These are phyloP conservation scores for Anagrus nilaparvatae DNA, from an alignment of 1,140 invertebrate species.

Conservation along the genomic window DNA sequence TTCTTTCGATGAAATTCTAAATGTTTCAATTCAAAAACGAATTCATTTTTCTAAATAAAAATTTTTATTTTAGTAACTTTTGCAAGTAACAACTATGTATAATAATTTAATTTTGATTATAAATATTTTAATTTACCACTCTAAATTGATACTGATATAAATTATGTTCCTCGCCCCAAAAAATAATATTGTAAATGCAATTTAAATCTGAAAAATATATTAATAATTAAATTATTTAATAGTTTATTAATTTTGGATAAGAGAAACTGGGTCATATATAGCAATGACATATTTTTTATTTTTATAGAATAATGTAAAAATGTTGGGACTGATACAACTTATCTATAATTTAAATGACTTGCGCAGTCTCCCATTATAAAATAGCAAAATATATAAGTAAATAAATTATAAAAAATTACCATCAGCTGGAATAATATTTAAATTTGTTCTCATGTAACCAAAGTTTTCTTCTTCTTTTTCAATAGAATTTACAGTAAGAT, in stretches of 20 bases:
- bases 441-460: not conserved
- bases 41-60: conserved; percentile 16
- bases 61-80: no score
- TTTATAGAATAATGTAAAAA: conserved; percentile 6
- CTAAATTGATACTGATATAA: conserved; percentile 17
- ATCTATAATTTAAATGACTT: no score
- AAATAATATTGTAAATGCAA: conserved; percentile 30
- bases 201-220: conserved; percentile 25
- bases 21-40: conserved; percentile 15
- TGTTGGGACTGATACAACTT: no score
- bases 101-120: not conserved
- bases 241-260: no score
- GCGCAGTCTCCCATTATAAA: no score
- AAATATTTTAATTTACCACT: conserved; percentile 19
- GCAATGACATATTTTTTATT: no score
- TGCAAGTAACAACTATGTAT: conserved; percentile 2
- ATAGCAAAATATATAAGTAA: conserved; percentile 5
- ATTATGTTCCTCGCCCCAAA: conserved; percentile 18
- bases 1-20: conserved; percentile 24
- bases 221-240: not conserved
- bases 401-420: conserved; percentile 22
- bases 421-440: conserved; percentile 18
- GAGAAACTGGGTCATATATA: no score
- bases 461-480: not conserved
- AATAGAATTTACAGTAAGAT: not conserved